Evolutionary conservation across 1,140 invertebrate genomes (phyloP).

Genomic region (Drosophila sulfurigaster): DNA sequence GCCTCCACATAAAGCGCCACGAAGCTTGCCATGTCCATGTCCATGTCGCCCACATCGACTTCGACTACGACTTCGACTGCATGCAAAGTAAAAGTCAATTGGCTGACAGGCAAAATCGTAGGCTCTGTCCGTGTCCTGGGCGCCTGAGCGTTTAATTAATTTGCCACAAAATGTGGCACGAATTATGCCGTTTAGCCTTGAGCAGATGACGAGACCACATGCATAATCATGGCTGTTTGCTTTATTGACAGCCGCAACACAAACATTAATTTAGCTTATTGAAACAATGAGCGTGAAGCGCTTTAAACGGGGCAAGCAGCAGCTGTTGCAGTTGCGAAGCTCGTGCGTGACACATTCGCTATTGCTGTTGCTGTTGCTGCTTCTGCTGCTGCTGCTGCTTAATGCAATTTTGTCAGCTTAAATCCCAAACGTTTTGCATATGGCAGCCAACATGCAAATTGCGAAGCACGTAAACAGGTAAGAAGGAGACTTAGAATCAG

Average conservation of each 20-base stretch:
- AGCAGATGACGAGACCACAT: slow-evolving; percentile 12
- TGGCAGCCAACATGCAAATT: slow-evolving; percentile 56
- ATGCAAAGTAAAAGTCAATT: slow-evolving; percentile 76
- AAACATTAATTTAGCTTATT: slow-evolving; percentile 53
- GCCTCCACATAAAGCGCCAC: slow-evolving; percentile 43
- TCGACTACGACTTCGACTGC: not conserved
- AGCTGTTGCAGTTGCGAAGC: not conserved
- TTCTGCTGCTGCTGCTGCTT: slow-evolving; percentile 45
- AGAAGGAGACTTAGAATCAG: slow-evolving; percentile 25
- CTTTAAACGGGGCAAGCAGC: not conserved
- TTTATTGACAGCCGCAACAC: slow-evolving; percentile 24
- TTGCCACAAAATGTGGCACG: slow-evolving; percentile 75
- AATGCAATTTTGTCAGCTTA: slow-evolving; percentile 60
- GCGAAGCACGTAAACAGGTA: slow-evolving; percentile 67
- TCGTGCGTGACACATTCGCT: slow-evolving; percentile 50
- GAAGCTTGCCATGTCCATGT: slow-evolving; percentile 1
- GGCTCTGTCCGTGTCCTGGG: slow-evolving; percentile 46
- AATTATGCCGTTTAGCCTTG: slow-evolving; percentile 25
- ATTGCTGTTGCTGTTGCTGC: not conserved
- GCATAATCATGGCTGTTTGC: slow-evolving; percentile 21
- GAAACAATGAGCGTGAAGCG: slow-evolving; percentile 36
- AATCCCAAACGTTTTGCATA: slow-evolving; percentile 49
- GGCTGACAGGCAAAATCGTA: slow-evolving; percentile 67
- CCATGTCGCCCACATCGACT: slow-evolving; percentile 29
- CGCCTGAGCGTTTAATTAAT: slow-evolving; percentile 72